phyloP scores from a whole-genome alignment of 2,888 invertebrate species.

The Eristalis arbustorum region DNA sequence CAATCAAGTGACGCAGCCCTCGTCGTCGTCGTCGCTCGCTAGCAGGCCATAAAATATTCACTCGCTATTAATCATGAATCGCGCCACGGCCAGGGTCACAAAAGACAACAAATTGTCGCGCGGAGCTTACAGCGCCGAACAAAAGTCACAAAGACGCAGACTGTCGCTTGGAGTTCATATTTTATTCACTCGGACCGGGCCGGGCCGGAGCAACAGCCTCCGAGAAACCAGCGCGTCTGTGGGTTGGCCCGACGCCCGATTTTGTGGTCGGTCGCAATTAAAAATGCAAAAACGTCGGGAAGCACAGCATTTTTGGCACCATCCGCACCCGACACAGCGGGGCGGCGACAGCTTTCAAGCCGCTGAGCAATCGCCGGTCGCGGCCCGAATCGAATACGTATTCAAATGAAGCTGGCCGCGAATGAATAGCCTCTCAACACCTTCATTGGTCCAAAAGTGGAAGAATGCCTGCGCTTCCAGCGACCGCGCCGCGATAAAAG shows the following conservation, averaged over 20 bases:
- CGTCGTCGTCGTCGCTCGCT: not conserved
- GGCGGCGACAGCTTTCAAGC: slow-evolving; percentile 2
- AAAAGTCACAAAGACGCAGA: slow-evolving; percentile 46
- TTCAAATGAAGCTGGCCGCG: slow-evolving; percentile 47
- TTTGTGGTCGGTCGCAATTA: slow-evolving; percentile 35
- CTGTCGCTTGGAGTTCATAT: slow-evolving; percentile 50
- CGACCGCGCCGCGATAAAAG: not conserved
- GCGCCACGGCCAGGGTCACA: slow-evolving; percentile 21
- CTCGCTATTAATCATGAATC: slow-evolving; percentile 55
- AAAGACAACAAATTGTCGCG: slow-evolving; percentile 59
- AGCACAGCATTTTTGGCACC: slow-evolving; percentile 16
- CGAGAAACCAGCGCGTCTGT: not conserved
- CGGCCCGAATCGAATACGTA: slow-evolving; percentile 19
- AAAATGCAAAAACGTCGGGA: slow-evolving; percentile 53
- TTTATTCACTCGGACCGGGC: slow-evolving; percentile 37
- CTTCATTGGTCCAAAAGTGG: slow-evolving; percentile 25
- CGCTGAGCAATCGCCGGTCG: not conserved
- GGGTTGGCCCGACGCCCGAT: not conserved
- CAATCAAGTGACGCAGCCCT: not conserved
- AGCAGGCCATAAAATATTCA: slow-evolving; percentile 40
- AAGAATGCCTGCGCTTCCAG: not conserved
- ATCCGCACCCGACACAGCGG: slow-evolving; percentile 13
- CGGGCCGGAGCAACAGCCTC: slow-evolving; percentile 16
- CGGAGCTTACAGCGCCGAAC: slow-evolving; percentile 27
- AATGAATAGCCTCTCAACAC: slow-evolving; percentile 61